phyloP scores from a whole-genome alignment of 2,113 vertebrate genomes.

The Cepphus grylle region DNA sequence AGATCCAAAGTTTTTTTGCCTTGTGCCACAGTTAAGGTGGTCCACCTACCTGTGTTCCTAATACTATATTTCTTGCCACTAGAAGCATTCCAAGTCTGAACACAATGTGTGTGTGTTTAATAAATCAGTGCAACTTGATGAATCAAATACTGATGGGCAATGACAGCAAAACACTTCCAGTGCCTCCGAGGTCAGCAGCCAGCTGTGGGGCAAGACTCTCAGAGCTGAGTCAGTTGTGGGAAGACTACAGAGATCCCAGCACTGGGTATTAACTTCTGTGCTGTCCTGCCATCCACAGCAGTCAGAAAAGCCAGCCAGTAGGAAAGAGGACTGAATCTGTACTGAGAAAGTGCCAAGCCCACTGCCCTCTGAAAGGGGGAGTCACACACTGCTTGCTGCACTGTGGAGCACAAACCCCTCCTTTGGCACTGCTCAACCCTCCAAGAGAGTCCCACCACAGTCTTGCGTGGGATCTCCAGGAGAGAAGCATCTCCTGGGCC shows the following conservation, averaged over 20 bases:
- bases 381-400: accelerated
- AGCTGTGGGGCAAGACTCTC: background rate
- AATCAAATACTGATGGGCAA: background rate
- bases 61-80: background rate
- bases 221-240: background rate
- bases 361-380: background rate
- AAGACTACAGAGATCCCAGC: background rate
- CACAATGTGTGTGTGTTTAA: background rate
- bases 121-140: background rate
- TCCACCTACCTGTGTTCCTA: background rate
- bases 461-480: accelerated
- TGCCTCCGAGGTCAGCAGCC: background rate
- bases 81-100: background rate
- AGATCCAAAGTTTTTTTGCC: background rate
- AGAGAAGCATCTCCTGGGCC: background rate
- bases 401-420: background rate
- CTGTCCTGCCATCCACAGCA: background rate
- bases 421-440: background rate
- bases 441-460: background rate
- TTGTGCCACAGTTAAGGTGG: background rate
- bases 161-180: background rate
- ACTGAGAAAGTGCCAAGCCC: background rate
- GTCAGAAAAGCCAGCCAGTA: background rate
- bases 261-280: background rate
- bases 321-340: background rate